Conservation (phyloP, 2,797 vertebrate species). For the Falco berigora region DNA sequence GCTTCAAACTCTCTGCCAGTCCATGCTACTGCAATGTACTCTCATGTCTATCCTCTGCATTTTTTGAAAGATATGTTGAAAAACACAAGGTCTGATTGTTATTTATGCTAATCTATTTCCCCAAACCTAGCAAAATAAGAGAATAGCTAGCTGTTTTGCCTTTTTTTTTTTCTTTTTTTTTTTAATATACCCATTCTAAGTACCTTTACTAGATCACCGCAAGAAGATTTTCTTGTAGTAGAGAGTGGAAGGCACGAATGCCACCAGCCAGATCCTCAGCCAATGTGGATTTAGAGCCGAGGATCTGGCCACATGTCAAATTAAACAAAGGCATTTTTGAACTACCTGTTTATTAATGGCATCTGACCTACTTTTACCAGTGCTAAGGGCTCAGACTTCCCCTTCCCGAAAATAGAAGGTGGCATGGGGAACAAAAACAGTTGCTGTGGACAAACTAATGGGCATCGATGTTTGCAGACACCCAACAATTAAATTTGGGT, state of each 20-base stretch:
- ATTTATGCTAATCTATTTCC: neutral
- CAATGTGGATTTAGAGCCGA: neutral
- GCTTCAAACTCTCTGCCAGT: neutral
- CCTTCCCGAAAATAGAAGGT: conserved; percentile 21
- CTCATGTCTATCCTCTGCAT: neutral
- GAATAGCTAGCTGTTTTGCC: neutral
- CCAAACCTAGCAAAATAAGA: neutral
- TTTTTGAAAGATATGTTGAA: neutral
- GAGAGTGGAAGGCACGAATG: neutral
- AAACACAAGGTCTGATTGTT: neutral
- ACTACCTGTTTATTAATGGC: conserved; percentile 29
- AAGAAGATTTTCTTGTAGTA: neutral
- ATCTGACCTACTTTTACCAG: conserved; percentile 38
- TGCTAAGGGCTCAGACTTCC: neutral
- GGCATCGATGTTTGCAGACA: conserved; percentile 4
- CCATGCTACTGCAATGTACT: accelerated
- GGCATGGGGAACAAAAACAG: conserved; percentile 38
- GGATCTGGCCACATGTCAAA: conserved; percentile 12
- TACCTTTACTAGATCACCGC: neutral
- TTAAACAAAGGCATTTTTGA: conserved; percentile 40
- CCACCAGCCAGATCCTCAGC: neutral
- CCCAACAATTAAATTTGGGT: conserved; percentile 59
- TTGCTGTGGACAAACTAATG: conserved; percentile 13
- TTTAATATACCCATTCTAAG: neutral
- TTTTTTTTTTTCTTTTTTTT: neutral